Evolutionary conservation across 2,113 vertebrate species (phyloP).

Genomic region (Eptesicus fuscus): DNA sequence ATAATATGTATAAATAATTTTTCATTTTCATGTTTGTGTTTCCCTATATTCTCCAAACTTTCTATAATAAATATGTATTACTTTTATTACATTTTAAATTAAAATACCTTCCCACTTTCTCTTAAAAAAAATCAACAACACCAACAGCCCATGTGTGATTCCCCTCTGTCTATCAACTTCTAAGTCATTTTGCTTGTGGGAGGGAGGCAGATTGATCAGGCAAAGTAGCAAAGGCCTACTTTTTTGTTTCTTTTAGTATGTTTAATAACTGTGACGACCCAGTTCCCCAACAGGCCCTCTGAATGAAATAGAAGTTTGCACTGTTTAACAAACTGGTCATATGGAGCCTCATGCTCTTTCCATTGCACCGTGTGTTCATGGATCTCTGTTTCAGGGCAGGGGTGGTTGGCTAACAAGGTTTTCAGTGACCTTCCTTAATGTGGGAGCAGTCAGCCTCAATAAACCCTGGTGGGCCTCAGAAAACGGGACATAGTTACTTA

Average conservation of each 20-base stretch:
- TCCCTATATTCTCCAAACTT: slow-evolving; percentile 21
- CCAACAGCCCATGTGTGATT: background rate
- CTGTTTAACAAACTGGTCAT: background rate
- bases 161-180: background rate
- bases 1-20: background rate
- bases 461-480: background rate
- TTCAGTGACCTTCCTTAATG: slow-evolving; percentile 19
- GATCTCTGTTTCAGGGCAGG: background rate
- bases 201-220: background rate
- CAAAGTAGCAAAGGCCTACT: background rate
- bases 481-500: background rate
- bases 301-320: background rate
- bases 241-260: background rate
- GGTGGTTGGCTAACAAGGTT: background rate
- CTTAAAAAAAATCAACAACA: background rate
- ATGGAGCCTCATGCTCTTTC: background rate
- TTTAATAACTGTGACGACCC: background rate
- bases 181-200: background rate
- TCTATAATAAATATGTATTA: slow-evolving; percentile 5
- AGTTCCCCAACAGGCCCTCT: background rate
- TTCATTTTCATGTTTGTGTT: slow-evolving; percentile 17
- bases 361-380: background rate
- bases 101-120: background rate
- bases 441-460: background rate
- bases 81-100: background rate